These are phyloP conservation scores for Idris sp. DNA, from an alignment of 1,140 invertebrate genomes.

Conservation along the genomic window DNA sequence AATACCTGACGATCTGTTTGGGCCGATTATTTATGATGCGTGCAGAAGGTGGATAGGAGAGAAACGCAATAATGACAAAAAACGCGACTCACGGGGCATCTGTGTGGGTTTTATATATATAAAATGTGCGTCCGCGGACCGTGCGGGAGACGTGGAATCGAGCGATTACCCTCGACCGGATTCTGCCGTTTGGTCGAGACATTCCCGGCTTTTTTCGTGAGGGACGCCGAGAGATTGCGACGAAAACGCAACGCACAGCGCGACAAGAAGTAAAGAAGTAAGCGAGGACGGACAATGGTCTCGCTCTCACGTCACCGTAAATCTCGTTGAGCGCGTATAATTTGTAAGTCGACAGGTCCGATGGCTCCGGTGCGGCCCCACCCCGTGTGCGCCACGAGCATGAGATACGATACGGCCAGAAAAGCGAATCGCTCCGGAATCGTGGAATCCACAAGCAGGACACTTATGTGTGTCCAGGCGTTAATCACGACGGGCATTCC, in stretches of 20 bases:
- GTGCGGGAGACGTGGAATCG: no score
- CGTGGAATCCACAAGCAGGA: conserved; percentile 52
- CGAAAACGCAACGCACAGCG: conserved; percentile 56
- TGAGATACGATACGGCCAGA: conserved; percentile 39
- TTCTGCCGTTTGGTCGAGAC: conserved; percentile 55
- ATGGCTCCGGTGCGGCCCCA: not conserved
- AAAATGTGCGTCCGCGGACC: conserved; percentile 15
- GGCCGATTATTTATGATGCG: conserved; percentile 37
- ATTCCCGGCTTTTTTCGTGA: conserved; percentile 60
- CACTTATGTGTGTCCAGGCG: conserved; percentile 55
- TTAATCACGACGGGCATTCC: conserved; percentile 49
- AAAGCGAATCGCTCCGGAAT: conserved; percentile 56
- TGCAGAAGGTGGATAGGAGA: conserved; percentile 35
- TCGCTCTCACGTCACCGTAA: conserved; percentile 78
- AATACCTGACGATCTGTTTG: no score
- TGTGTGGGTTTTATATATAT: no score
- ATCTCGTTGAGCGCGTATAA: conserved; percentile 79
- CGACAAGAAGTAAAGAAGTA: conserved; percentile 73
- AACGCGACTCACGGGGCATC: conserved; percentile 34
- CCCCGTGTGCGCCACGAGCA: conserved; percentile 16
- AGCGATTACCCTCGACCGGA: conserved; percentile 59
- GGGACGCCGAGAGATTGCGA: conserved; percentile 12
- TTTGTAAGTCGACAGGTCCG: conserved; percentile 77
- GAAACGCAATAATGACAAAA: conserved; percentile 44
- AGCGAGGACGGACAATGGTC: conserved; percentile 78